These are phyloP conservation scores for Caenorhabditis sinica DNA, from an alignment of 2,888 invertebrate species.

Conservation along the genomic window DNA sequence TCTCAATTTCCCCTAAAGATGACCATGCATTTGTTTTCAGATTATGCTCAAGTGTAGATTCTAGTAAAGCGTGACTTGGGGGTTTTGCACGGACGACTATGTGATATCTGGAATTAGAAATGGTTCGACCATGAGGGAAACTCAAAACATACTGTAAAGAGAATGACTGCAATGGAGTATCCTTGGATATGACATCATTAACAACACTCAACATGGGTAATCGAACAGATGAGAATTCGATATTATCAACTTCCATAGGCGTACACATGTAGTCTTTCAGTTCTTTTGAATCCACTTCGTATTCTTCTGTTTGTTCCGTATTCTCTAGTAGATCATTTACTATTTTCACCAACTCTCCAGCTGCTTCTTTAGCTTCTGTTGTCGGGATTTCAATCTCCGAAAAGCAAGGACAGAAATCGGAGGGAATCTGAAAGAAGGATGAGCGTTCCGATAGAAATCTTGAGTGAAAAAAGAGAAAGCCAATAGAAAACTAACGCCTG, in stretches of 20 bases:
- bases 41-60: slow-evolving; percentile 68
- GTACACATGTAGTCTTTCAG: slow-evolving; percentile 53
- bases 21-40: slow-evolving; percentile 66
- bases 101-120: slow-evolving; percentile 65
- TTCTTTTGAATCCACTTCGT: slow-evolving; percentile 44
- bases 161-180: slow-evolving; percentile 49
- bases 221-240: slow-evolving; percentile 56
- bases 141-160: slow-evolving; percentile 32
- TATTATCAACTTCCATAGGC: slow-evolving; percentile 52
- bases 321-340: slow-evolving; percentile 59
- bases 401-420: slow-evolving; percentile 79
- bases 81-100: slow-evolving; percentile 67
- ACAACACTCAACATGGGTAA: slow-evolving; percentile 57
- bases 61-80: slow-evolving; percentile 71
- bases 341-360: slow-evolving; percentile 51
- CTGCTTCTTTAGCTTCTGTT: slow-evolving; percentile 67
- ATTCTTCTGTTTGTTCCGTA: slow-evolving; percentile 57
- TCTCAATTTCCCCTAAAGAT: slow-evolving; percentile 73
- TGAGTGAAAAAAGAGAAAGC: slow-evolving; percentile 1
- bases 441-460: slow-evolving; percentile 5
- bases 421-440: slow-evolving; percentile 69
- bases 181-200: slow-evolving; percentile 36
- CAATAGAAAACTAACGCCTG: slow-evolving; percentile 59
- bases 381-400: slow-evolving; percentile 70
- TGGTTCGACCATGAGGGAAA: neutral